Percentiles rank a stretch among this genome's conserved stretches.
Conservation (phyloP, 2,113 vertebrate species). For the Coreoperca whiteheadi region DNA sequence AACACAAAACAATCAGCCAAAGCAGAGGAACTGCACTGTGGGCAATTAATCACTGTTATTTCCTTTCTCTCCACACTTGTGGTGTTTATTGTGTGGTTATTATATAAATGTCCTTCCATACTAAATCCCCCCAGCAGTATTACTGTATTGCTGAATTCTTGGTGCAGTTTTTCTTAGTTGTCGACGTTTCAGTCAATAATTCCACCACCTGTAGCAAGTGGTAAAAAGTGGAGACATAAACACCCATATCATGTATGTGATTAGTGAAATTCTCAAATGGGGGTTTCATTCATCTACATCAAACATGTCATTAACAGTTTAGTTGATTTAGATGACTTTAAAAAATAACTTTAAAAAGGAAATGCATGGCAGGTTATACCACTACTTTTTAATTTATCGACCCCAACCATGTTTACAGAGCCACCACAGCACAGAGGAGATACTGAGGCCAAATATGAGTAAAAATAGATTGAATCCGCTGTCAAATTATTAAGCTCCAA, state of each 20-base stretch:
- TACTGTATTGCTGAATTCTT: neutral
- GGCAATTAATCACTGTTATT: slow-evolving; percentile 40
- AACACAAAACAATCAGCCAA: slow-evolving; percentile 39
- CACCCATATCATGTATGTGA: neutral
- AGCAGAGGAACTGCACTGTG: slow-evolving; percentile 16
- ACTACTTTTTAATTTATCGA: neutral
- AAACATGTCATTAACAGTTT: neutral
- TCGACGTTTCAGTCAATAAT: slow-evolving; percentile 8
- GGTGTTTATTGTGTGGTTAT: slow-evolving; percentile 27
- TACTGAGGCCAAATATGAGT: slow-evolving; percentile 25
- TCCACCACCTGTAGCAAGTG: neutral
- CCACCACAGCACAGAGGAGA: neutral
- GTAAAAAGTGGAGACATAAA: neutral
- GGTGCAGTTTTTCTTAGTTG: neutral
- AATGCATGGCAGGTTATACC: neutral
- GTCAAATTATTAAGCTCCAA: slow-evolving; percentile 66
- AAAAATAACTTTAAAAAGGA: neutral
- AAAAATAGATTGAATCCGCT: slow-evolving; percentile 60
- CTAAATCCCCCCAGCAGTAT: neutral
- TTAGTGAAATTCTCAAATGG: neutral
- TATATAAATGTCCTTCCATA: neutral
- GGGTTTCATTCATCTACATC: neutral
- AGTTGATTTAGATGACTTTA: neutral
- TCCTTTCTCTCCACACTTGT: slow-evolving; percentile 21
- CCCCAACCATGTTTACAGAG: neutral